Percentiles rank a stretch among this genome's conserved stretches.
These are phyloP conservation scores for Prunella himalayana DNA, from an alignment of 2,113 vertebrate genomes.

Conservation along the genomic window DNA sequence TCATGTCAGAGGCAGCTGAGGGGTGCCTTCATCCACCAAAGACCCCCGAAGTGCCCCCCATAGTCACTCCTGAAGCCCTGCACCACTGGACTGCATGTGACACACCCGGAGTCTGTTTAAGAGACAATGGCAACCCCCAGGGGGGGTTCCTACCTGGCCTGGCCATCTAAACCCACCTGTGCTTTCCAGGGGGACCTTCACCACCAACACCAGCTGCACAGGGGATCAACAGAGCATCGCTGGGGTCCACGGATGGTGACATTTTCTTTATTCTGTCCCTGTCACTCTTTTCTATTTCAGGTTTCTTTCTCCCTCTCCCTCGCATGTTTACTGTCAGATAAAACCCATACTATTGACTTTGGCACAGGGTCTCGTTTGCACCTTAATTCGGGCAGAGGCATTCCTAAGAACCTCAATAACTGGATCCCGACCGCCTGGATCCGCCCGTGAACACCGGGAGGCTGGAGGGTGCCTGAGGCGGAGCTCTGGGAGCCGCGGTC, in stretches of 20 bases:
- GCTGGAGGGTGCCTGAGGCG: neutral
- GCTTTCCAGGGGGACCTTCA: neutral
- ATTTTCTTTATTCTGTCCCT: neutral
- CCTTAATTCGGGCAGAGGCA: too few species aligned
- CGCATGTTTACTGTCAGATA: neutral
- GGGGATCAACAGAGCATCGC: rapidly evolving
- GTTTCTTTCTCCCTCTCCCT: neutral
- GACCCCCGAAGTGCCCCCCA: neutral
- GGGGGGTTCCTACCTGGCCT: neutral
- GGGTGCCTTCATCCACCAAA: neutral
- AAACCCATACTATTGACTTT: neutral
- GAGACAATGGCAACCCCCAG: too few species aligned
- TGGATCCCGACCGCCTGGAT: neutral
- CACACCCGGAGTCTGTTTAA: neutral
- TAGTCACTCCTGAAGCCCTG: neutral
- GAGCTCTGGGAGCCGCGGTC: neutral
- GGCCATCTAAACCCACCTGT: neutral
- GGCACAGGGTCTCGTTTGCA: neutral
- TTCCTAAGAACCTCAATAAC: neutral
- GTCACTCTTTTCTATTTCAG: neutral
- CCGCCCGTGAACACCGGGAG: neutral
- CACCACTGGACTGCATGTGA: rapidly evolving
- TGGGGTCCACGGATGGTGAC: rapidly evolving
- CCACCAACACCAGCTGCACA: too few species aligned
- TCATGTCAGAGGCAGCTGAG: neutral